phyloP scores from a whole-genome alignment of 1,140 invertebrate species.

The Dermatophagoides farinae region DNA sequence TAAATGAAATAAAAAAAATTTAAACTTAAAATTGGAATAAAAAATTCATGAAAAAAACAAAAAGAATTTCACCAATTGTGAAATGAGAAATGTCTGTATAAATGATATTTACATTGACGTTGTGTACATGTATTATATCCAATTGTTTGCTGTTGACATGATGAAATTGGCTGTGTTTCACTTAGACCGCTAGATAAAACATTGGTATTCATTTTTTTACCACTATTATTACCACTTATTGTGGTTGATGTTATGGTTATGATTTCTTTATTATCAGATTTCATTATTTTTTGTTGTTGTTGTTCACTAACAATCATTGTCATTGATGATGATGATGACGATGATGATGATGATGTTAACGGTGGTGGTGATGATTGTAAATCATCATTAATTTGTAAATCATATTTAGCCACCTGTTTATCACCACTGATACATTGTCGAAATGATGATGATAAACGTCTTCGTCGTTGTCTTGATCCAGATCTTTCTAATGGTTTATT shows the following conservation, averaged over 20 bases:
- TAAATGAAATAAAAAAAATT: constrained; percentile 35
- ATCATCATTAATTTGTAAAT: not conserved
- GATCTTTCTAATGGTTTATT: not conserved
- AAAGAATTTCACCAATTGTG: constrained; percentile 5
- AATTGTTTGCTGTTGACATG: not conserved
- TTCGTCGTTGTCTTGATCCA: not conserved
- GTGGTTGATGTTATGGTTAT: not conserved
- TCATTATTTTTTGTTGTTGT: not conserved
- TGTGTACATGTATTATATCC: constrained; percentile 13
- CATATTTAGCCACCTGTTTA: too few relatives aligned
- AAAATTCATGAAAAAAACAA: too few relatives aligned
- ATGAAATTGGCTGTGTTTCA: not conserved
- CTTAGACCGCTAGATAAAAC: not conserved
- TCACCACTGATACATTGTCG: too few relatives aligned
- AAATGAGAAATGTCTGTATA: not conserved
- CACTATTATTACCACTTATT: not conserved
- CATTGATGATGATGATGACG: not conserved
- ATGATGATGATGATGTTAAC: not conserved
- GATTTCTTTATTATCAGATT: not conserved
- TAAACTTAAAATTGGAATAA: constrained; percentile 20
- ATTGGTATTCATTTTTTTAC: too few relatives aligned
- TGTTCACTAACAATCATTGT: not conserved
- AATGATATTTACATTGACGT: too few relatives aligned
- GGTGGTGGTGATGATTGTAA: not conserved
- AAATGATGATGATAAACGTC: not conserved